A percentile compares a stretch with the other conserved stretches of the same genome.
These are phyloP conservation scores for Papilio gigon DNA, from an alignment of 2,888 invertebrate genomes.

Conservation along the genomic window DNA sequence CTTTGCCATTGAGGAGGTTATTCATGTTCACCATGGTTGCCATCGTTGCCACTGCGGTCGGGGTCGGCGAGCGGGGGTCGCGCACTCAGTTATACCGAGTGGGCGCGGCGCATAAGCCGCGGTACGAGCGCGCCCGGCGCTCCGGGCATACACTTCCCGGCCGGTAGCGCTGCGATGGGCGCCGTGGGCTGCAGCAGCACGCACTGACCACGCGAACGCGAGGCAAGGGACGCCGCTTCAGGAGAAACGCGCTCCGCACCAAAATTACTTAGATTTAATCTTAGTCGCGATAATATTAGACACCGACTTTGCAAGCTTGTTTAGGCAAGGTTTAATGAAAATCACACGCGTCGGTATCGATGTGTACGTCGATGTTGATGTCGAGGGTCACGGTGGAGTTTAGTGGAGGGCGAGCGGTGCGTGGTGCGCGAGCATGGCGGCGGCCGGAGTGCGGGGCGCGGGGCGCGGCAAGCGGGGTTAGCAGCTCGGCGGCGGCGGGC, in stretches of 20 bases:
- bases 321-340: slow-evolving; percentile 80
- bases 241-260: slow-evolving; percentile 56
- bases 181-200: slow-evolving; percentile 54
- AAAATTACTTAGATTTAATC: slow-evolving; percentile 70
- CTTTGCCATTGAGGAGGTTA: slow-evolving; percentile 98
- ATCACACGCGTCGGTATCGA: slow-evolving; percentile 75
- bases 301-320: slow-evolving; percentile 82
- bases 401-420: slow-evolving; percentile 81
- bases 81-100: slow-evolving; percentile 76
- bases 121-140: slow-evolving; percentile 75
- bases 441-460: slow-evolving; percentile 64
- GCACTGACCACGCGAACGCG: slow-evolving; percentile 69
- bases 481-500: slow-evolving; percentile 82
- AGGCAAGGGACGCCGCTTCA: slow-evolving; percentile 61
- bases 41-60: slow-evolving; percentile 77
- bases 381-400: slow-evolving; percentile 75
- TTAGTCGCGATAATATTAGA: slow-evolving; percentile 79
- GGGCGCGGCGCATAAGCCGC: slow-evolving; percentile 79
- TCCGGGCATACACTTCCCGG: slow-evolving; percentile 68
- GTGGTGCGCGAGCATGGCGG: slow-evolving; percentile 80
- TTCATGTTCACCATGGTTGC: slow-evolving; percentile 98
- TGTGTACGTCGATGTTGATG: slow-evolving; percentile 75
- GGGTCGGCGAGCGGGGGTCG: slow-evolving; percentile 55
- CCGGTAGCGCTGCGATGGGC: slow-evolving; percentile 56
- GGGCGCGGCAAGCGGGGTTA: slow-evolving; percentile 82